A percentile compares a stretch with the other conserved stretches of the same genome.
Evolutionary conservation across 2,888 invertebrate genomes (phyloP).

Genomic region (Ectemnius cavifrons): DNA sequence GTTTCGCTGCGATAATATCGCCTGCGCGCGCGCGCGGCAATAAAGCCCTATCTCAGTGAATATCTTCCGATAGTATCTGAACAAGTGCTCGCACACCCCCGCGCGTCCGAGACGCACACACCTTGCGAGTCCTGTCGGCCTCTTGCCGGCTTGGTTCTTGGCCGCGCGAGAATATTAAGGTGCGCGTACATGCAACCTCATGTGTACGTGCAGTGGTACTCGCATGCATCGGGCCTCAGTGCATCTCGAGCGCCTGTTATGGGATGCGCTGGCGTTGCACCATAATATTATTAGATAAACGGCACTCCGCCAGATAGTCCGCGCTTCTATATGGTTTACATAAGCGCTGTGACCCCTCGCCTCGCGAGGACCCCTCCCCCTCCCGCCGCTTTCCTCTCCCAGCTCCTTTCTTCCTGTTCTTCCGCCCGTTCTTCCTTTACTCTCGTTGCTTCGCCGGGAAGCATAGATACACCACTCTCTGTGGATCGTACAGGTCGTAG

Average conservation of each 20-base stretch:
- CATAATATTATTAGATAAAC: slow-evolving; percentile 74
- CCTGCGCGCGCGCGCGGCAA: slow-evolving; percentile 9
- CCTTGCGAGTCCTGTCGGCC: slow-evolving; percentile 35
- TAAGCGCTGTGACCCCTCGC: slow-evolving; percentile 69
- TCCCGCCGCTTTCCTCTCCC: slow-evolving; percentile 20
- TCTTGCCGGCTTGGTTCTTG: too few species aligned
- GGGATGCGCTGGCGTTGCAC: slow-evolving; percentile 64
- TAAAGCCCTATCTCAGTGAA: slow-evolving; percentile 52
- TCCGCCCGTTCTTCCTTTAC: slow-evolving; percentile 14
- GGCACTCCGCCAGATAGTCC: slow-evolving; percentile 66
- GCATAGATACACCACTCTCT: slow-evolving; percentile 25
- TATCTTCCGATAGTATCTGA: slow-evolving; percentile 65
- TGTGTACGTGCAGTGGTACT: slow-evolving; percentile 10
- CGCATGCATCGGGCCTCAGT: slow-evolving; percentile 31
- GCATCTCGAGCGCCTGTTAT: slow-evolving; percentile 63
- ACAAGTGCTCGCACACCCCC: slow-evolving; percentile 60
- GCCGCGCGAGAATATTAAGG: slow-evolving; percentile 22
- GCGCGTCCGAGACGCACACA: slow-evolving; percentile 40
- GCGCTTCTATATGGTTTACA: slow-evolving; percentile 69
- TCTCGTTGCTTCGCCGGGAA: slow-evolving; percentile 30
- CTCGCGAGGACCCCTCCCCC: slow-evolving; percentile 36
- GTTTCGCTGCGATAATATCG: slow-evolving; percentile 57
- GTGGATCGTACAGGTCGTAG: slow-evolving; percentile 41
- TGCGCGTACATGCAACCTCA: not conserved
- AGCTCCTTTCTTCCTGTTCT: not conserved